phyloP scores from a whole-genome alignment of 1,140 invertebrate genomes.

The Anagrus nilaparvatae region DNA sequence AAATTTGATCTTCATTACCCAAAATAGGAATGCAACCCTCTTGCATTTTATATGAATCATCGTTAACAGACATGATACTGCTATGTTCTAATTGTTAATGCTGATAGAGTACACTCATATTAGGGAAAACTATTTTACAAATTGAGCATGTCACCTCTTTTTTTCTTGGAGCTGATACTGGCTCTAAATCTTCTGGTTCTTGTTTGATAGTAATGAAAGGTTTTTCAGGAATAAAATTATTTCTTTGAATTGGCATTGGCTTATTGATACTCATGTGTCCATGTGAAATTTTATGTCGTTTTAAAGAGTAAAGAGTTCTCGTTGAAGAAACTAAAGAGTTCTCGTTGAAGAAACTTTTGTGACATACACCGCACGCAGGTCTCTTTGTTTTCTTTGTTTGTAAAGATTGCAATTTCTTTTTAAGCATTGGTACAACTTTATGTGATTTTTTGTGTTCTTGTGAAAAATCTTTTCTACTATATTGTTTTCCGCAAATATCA shows the following conservation, averaged over 20 bases:
- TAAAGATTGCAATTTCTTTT: conserved; percentile 20
- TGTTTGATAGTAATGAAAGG: no score
- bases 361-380: no score
- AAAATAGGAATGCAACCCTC: conserved; percentile 38
- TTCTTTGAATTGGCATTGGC: no score
- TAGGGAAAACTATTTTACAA: conserved; percentile 31
- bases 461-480: conserved; percentile 40
- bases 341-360: no score
- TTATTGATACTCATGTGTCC: no score
- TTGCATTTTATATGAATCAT: conserved; percentile 9
- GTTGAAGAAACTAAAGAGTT: no score
- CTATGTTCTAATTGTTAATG: conserved; percentile 31
- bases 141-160: conserved; percentile 32
- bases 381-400: no score
- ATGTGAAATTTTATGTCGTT: no score
- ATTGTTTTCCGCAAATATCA: conserved; percentile 50
- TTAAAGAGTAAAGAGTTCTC: no score
- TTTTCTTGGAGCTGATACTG: conserved; percentile 13
- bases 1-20: conserved; percentile 39
- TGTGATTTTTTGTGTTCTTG: conserved; percentile 44
- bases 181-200: no score
- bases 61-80: background rate
- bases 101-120: conserved; percentile 33
- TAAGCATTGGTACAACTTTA: conserved; percentile 20
- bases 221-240: no score